Evolutionary conservation across 2,797 vertebrate genomes (phyloP), one percentile per base, ranked within the genome.

Genomic region (Scleropages formosus): DNA sequence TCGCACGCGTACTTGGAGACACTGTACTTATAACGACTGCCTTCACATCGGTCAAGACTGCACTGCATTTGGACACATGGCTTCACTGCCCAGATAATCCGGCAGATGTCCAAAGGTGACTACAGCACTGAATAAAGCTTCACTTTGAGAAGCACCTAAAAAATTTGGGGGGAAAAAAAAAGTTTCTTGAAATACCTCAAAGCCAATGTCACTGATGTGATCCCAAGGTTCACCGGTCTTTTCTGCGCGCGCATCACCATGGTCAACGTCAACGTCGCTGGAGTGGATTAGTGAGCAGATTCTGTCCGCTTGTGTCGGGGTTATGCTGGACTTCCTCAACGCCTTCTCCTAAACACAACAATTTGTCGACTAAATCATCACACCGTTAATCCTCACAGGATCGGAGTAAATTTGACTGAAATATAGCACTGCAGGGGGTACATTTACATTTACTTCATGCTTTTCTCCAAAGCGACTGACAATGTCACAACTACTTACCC

Each of bases 231-330:
- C 62, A 44, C 63, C 31, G 27, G 16, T 8, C 12, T 58, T 47
- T 10, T 69, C 18, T 46, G 80, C 75, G 77, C 71, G 16, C 74
- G 20, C 74, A 0, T 68, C 8, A 72, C 27, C 76, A 0, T 59
- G 58, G 56, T 73, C 56, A 68, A 60, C 75, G 70, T 61, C 61
- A 72, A 60, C 73, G 66, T 65, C 68, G 68, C 73, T 76, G 0
- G 1, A 62, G 8, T 78, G 74, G 77, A 82, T 60, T 47, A 65
- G 10, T 51, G 56, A 75, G 51, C 1, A 77, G 12, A 65, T 75
- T 39, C 79, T 77, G 72, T 72, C 79, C 74, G 66, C 64, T 68
- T 80, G 67, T 58, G 18, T 66, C n/a, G 53, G 24, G 8, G 60
- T 71, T 63, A 77, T 53, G 26, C n/a, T 27, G 51, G 44, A 18